Evolutionary conservation across 2,113 vertebrate genomes (phyloP).

Genomic region (Chloropsis cyanopogon): DNA sequence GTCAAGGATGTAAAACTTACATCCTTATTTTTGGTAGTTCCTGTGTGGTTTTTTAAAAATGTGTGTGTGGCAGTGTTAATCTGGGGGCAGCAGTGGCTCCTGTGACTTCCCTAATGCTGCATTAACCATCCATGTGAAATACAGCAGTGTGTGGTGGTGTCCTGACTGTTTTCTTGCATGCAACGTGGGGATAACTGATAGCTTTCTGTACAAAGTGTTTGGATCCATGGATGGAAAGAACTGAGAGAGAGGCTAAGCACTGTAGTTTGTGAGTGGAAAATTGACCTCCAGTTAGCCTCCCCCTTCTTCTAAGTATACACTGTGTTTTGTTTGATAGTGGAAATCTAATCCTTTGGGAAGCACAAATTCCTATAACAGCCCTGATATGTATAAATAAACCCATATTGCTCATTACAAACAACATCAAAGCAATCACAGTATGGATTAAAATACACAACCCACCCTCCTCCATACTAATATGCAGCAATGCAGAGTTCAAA

Average conservation of each 20-base stretch:
- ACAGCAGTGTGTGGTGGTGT: not conserved
- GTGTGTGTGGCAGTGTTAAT: not conserved
- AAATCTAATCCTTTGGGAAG: slow-evolving; percentile 53
- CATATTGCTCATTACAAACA: slow-evolving; percentile 30
- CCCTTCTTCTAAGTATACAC: slow-evolving; percentile 1
- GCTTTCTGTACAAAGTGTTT: not conserved
- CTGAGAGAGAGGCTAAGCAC: not conserved
- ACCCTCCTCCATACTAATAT: not conserved
- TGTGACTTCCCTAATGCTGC: not conserved
- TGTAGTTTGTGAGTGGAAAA: slow-evolving; percentile 7
- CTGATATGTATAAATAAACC: slow-evolving; percentile 53
- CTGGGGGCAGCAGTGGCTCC: not conserved
- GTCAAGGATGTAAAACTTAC: not conserved
- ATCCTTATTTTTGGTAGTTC: not conserved
- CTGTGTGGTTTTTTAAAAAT: not conserved
- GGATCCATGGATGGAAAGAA: not conserved
- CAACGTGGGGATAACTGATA: not conserved
- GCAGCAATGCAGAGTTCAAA: slow-evolving; percentile 45
- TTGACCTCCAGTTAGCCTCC: slow-evolving; percentile 23
- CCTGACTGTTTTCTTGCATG: not conserved
- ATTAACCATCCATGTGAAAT: not conserved
- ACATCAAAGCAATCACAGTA: slow-evolving; percentile 40
- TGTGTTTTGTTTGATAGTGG: slow-evolving; percentile 45
- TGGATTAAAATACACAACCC: slow-evolving; percentile 39
- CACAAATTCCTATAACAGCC: slow-evolving; percentile 16